These are phyloP conservation scores for Myotis vivesi DNA, from an alignment of 2,797 vertebrate genomes.

Conservation along the genomic window DNA sequence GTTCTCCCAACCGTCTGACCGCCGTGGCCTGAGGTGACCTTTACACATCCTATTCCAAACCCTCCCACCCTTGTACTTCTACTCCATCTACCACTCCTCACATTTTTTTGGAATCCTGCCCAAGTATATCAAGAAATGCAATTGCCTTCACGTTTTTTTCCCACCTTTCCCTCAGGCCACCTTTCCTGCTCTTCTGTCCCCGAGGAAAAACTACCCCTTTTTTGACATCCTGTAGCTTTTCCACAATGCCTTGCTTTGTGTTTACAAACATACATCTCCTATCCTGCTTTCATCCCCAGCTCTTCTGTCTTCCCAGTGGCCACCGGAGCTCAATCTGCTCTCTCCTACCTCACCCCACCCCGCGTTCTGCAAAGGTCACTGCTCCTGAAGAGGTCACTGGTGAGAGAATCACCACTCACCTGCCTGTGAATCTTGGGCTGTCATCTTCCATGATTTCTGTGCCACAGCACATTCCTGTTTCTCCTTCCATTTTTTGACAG, in stretches of 20 bases:
- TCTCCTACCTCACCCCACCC: background rate
- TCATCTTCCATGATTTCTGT: background rate
- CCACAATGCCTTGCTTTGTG: background rate
- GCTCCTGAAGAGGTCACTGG: background rate
- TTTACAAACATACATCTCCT: background rate
- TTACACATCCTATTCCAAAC: background rate
- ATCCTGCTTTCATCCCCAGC: background rate
- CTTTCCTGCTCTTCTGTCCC: background rate
- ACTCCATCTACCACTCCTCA: background rate
- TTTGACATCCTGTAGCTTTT: background rate
- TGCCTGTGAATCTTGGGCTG: background rate
- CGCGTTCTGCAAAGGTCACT: background rate
- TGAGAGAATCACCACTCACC: background rate
- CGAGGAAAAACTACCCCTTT: background rate
- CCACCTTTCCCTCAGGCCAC: background rate
- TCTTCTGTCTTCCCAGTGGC: background rate
- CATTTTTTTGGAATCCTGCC: background rate
- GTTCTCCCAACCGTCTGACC: background rate
- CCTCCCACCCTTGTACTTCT: background rate
- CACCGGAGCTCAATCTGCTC: background rate
- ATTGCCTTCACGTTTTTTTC: background rate
- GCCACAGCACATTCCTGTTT: background rate
- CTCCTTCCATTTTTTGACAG: background rate
- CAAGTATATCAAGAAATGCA: background rate
- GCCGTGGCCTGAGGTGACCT: background rate